Percentiles rank a stretch among this genome's conserved stretches.
Conservation (phyloP, 2,113 vertebrate genomes). For the Xenopus tropicalis region UCB_Xtro_10.0 CM004444.2:31415001-31415500, state of each 20-base stretch:
- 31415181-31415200: too few species aligned
- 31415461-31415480: background rate
- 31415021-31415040: too few species aligned
- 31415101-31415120: too few species aligned
- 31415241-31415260: too few species aligned
- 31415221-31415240: too few species aligned
- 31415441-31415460: background rate
- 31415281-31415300: conserved; percentile 12
- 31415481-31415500: background rate
- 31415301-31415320: conserved; percentile 11
- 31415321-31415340: conserved; percentile 23
- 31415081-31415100: too few species aligned
- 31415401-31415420: conserved; percentile 37
- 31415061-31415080: too few species aligned
- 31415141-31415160: background rate
- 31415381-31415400: conserved; percentile 35
- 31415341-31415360: conserved; percentile 35
- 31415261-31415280: conserved; percentile 13
- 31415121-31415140: background rate
- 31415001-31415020: too few species aligned
- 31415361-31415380: conserved; percentile 26
- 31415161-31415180: background rate
- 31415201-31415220: too few species aligned
- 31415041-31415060: too few species aligned
- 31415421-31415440: conserved; percentile 15